Base-by-base conservation (phyloP, 2,888 invertebrate species). In the Therioaphis trifolii region DNA sequence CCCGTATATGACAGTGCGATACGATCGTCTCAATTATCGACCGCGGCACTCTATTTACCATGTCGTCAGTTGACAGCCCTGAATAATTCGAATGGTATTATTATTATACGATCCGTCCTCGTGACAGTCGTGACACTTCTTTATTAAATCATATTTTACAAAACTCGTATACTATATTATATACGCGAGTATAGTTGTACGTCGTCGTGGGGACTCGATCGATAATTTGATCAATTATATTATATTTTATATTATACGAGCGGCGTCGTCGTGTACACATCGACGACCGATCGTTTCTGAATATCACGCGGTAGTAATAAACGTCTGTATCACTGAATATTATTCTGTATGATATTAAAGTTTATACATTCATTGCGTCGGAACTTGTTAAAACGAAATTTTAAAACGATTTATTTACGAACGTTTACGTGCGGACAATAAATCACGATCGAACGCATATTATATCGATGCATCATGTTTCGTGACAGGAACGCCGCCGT, bases 401-500 rank as follows among this genome's bases (percentile, higher is more conserved):
- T 35, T 46, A 27, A 46, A 52, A 35, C 72, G 15, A 49, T 15
- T 69, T 69, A 69, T 15, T n/a, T n/a, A n/a, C n/a, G n/a, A n/a
- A n/a, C n/a, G n/a, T n/a, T n/a, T n/a, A 4, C 5, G 27, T 52
- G n/a, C 29, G 21, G 52, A 52, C 29, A 35, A 72, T 72, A 72
- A 72, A 72, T 72, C 72, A 72, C 52, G 21, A 14, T 72, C 7
- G 35, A 43, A 27, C 5, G n/a, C 7, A 3, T 29, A 18, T 15
- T 43, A n/a, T 12, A 52, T 52, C 52, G 21, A 72, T 72, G n/a
- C 72, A 72, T 72, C 52, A 35, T 72, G 35, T 35, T 29, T 52
- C n/a, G 21, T 72, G 72, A 72, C 72, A 72, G 21, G 35, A 55
- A 52, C 29, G 18, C 49, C 15, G 52, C 72, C n/a, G 72, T 55